Conservation (phyloP, 1,140 invertebrate species). For the Capitella teleta region DNA sequence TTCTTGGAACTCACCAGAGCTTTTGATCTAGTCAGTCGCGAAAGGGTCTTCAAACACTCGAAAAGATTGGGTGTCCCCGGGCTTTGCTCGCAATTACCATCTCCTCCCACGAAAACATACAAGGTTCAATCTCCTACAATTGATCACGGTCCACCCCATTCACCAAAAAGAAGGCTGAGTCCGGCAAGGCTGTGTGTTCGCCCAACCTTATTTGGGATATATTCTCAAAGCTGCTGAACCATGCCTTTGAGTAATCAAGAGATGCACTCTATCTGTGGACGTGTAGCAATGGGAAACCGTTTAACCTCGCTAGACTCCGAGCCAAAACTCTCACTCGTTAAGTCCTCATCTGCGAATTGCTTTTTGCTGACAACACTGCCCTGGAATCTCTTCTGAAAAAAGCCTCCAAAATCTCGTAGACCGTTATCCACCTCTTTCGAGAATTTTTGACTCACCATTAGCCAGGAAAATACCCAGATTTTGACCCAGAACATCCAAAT, state of each 20-base stretch:
- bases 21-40: slow-evolving; percentile 1
- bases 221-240: slow-evolving; percentile 1
- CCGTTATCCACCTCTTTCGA: slow-evolving; percentile 11
- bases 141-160: slow-evolving; percentile 1
- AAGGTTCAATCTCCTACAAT: neutral
- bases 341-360: slow-evolving; percentile 17
- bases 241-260: neutral
- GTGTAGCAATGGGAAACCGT: slow-evolving; percentile 13
- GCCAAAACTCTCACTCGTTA: slow-evolving; percentile 13
- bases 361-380: slow-evolving; percentile 16
- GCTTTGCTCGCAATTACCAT: neutral
- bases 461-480: slow-evolving; percentile 15
- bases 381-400: slow-evolving; percentile 8
- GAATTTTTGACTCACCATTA: slow-evolving; percentile 15
- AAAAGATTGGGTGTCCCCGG: neutral
- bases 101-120: neutral
- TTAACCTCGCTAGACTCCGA: slow-evolving; percentile 9
- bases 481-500: slow-evolving; percentile 12
- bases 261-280: slow-evolving; percentile 5
- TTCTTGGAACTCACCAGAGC: neutral
- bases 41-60: neutral
- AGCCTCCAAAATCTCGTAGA: slow-evolving; percentile 11
- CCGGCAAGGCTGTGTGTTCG: slow-evolving; percentile 1
- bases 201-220: slow-evolving; percentile 9
- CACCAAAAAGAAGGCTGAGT: neutral